Base-by-base conservation (phyloP, 2,888 invertebrate genomes). In the Troilus luridus region DNA sequence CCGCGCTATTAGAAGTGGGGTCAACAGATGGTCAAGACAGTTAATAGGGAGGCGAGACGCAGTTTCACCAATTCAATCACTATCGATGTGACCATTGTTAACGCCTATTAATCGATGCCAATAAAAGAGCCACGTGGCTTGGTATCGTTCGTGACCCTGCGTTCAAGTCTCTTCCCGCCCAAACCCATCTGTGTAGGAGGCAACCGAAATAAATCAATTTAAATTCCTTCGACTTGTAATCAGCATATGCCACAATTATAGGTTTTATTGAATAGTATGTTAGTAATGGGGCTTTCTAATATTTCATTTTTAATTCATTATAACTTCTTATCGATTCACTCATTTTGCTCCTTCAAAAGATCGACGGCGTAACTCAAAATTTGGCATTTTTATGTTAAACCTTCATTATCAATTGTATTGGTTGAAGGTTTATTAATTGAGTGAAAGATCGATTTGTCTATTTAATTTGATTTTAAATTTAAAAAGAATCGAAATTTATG, bases 101-200 rank as follows among this genome's bases (percentile, higher is more conserved):
- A 54, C 56, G 85, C 56, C 85, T 85, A 85, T 58, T 58, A 85
- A 85, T 85, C 56, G 56, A 85, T 85, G 0, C 56, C 85, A 85
- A 85, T 85, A 41, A 85, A 56, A 56, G 12, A n/a, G n/a, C 56
- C 85, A 85, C 85, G 85, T 85, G 85, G 85, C 11, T 11, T 56
- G 85, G n/a, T 58, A 6, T 58, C 85, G 56, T 56, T 85, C 85
- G 56, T 85, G 85, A 85, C 85, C 85, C 85, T 54, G 85, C 85
- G 85, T 85, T 85, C 85, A 85, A 85, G 56, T 85, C 85, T 56
- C 85, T n/a, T 54, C 5, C 56, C 11, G 56, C 58, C 56, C 56
- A 17, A 77, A 41, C 27, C 17, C 27, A 77, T 41, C 41, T 72
- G 64, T 14, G 6, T 27, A 72, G 72, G 7, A 24, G 14, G 5